Evolutionary conservation across 1,140 invertebrate genomes (phyloP).

Genomic region (Akabosia matsudoensis): DNA sequence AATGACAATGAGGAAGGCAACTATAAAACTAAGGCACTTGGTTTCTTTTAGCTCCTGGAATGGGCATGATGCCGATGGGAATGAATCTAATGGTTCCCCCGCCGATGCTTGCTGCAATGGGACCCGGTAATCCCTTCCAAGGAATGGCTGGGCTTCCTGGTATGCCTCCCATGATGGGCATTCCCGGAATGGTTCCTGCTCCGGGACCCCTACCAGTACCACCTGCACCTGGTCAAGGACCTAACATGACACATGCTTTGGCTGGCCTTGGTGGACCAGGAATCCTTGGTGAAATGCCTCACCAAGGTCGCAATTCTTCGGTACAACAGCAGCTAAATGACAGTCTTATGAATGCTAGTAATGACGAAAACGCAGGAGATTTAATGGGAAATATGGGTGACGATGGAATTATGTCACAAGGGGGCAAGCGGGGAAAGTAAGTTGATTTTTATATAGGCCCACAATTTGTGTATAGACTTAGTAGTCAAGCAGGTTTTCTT

Average conservation of each 20-base stretch:
- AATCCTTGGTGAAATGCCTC: slow-evolving; percentile 44
- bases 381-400: too few relatives aligned
- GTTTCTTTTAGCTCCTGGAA: slow-evolving; percentile 30
- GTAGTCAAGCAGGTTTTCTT: too few relatives aligned
- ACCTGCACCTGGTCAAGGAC: neutral
- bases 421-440: too few relatives aligned
- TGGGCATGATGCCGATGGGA: slow-evolving; percentile 41
- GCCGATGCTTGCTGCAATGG: slow-evolving; percentile 25
- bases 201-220: neutral
- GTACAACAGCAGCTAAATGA: slow-evolving; percentile 33
- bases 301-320: too few relatives aligned
- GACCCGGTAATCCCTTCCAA: neutral
- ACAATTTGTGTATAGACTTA: too few relatives aligned
- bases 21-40: neutral
- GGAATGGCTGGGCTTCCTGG: neutral
- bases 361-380: slow-evolving; percentile 12
- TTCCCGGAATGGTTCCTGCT: neutral
- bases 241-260: too few relatives aligned
- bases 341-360: slow-evolving; percentile 14
- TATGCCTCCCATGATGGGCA: slow-evolving; percentile 30
- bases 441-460: too few relatives aligned
- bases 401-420: too few relatives aligned
- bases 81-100: slow-evolving; percentile 44
- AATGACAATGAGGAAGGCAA: neutral
- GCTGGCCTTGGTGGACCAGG: slow-evolving; percentile 23